Evolutionary conservation across 2,888 invertebrate genomes (phyloP), one percentile per base, ranked within the genome.

Genomic region (Drosophila atripex): DNA sequence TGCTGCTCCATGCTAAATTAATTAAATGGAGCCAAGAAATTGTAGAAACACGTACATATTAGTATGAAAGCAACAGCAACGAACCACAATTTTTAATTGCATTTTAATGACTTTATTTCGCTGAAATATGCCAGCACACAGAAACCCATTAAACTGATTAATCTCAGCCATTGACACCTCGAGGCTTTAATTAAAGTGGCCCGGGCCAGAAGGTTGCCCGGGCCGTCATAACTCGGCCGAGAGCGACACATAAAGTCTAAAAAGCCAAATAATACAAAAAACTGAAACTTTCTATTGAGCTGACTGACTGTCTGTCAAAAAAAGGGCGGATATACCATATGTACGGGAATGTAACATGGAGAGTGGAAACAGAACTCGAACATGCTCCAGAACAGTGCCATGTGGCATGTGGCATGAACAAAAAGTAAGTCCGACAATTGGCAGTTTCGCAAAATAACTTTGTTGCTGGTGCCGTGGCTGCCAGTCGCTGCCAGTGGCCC

Each of bases 101-200:
- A 76, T 87, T 87, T 84, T 87, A 87, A 84, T 87, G 79, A 76
- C 76, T 82, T 85, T 72, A 87, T 79, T 75, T 58, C 73, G 57
- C 74, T 63, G 69, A 75, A 68, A 69, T 73, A 73, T 59, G 64
- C 55, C 45, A 25, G 58, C 47, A 82, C 59, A 79, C 59, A 79
- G 59, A 53, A 71, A 75, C 74, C 83, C 76, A 87, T 84, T 87
- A 85, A 85, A 82, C 76, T 87, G 87, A 84, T 84, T 84, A 84
- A 77, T 68, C 73, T 74, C 54, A 76, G 75, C 64, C 68, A 76
- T 86, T 80, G 85, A 71, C 87, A 84, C 82, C 82, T 83, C 64
- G 32, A 50, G 61, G 57, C 66, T 47, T 46, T 68, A 68, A 68
- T 69, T 68, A 68, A 69, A 69, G 70, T 35, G 70, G 28, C 46